phyloP scores from a whole-genome alignment of 2,113 vertebrate species.

The Butastur rufipennis region DNA sequence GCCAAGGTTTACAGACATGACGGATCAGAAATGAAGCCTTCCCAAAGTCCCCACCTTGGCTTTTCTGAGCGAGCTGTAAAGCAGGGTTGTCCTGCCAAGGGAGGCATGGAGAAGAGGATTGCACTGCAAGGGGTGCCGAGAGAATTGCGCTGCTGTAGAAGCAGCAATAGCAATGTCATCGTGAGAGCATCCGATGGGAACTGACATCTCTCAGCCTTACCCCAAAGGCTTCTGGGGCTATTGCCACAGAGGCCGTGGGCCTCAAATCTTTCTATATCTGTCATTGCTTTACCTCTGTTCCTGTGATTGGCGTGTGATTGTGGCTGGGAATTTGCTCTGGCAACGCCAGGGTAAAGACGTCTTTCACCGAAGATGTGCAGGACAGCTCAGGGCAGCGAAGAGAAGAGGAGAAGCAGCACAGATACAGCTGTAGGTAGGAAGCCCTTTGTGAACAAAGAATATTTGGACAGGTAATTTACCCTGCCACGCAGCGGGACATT shows the following conservation, averaged over 20 bases:
- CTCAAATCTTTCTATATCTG: neutral
- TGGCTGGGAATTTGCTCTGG: neutral
- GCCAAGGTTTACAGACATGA: neutral
- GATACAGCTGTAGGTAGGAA: neutral
- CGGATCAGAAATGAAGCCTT: neutral
- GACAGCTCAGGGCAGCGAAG: neutral
- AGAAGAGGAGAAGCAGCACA: neutral
- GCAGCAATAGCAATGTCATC: neutral
- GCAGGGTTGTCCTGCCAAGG: neutral
- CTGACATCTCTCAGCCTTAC: neutral
- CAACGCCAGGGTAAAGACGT: neutral
- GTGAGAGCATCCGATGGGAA: neutral
- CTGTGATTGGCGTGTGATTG: accelerated
- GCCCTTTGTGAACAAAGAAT: neutral
- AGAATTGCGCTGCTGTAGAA: neutral
- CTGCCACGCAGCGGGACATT: neutral
- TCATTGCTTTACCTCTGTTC: neutral
- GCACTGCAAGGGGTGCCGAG: neutral
- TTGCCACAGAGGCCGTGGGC: neutral
- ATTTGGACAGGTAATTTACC: conserved; percentile 37
- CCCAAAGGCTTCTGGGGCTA: neutral
- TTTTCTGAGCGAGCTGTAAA: neutral
- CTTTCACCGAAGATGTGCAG: neutral
- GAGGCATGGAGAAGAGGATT: neutral
- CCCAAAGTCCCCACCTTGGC: neutral